phyloP scores from a whole-genome alignment of 1,140 invertebrate species.

The Radopholus similis region DNA sequence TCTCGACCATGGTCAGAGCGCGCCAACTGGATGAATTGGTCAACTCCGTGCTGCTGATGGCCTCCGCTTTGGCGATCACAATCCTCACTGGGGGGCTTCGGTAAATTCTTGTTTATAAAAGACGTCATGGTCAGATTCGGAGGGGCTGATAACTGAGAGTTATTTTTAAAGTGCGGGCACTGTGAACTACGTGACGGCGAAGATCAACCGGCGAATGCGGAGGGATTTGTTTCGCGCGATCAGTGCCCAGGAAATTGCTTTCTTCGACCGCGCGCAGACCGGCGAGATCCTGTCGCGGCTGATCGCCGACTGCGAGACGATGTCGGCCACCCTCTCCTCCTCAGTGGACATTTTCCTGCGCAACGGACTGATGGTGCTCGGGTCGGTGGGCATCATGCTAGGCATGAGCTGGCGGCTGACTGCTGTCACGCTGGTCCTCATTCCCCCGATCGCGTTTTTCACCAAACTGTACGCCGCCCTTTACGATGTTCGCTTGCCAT shows the following conservation, averaged over 20 bases:
- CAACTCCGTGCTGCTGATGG: constrained; percentile 28
- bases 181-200: constrained; percentile 38
- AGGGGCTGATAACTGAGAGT: not conserved
- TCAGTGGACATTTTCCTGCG: constrained; percentile 58
- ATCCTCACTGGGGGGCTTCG: not conserved
- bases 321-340: constrained; percentile 55
- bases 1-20: constrained; percentile 31
- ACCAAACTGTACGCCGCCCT: constrained; percentile 61
- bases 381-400: constrained; percentile 61
- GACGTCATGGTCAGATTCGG: not conserved
- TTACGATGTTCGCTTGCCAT: constrained; percentile 54
- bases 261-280: constrained; percentile 42
- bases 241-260: constrained; percentile 41
- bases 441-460: constrained; percentile 50
- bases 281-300: constrained; percentile 27
- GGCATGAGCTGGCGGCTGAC: constrained; percentile 61
- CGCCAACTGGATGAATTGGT: constrained; percentile 37
- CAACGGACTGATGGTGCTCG: constrained; percentile 54
- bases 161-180: constrained; percentile 24
- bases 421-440: constrained; percentile 59
- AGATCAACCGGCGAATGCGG: constrained; percentile 37
- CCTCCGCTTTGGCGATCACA: constrained; percentile 9
- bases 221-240: constrained; percentile 39
- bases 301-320: constrained; percentile 43
- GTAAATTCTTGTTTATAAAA: not conserved